phyloP scores from a whole-genome alignment of 1,140 invertebrate species.

The Drosophila guanche region DNA sequence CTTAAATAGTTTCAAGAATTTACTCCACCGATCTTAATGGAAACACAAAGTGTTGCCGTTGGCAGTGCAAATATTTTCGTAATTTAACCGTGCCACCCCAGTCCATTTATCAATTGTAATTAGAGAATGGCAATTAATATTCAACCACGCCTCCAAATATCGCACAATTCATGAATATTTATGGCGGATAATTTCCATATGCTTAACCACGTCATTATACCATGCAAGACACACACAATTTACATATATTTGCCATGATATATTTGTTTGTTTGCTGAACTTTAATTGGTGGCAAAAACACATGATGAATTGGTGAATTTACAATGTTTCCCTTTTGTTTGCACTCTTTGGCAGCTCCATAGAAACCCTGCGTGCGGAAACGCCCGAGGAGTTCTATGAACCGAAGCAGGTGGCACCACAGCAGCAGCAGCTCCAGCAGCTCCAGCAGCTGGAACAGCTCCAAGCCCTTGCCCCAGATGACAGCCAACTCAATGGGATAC shows the following conservation, averaged over 20 bases:
- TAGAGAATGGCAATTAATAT: too few relatives aligned
- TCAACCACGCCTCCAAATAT: neutral
- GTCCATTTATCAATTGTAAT: too few relatives aligned
- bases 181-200: neutral
- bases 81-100: too few relatives aligned
- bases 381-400: constrained; percentile 72
- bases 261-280: too few relatives aligned
- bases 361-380: constrained; percentile 75
- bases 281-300: too few relatives aligned
- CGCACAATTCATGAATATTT: constrained; percentile 24
- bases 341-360: constrained; percentile 67
- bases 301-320: neutral
- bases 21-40: too few relatives aligned
- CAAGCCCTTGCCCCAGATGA: constrained; percentile 38
- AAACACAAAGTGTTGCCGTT: too few relatives aligned
- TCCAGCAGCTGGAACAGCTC: neutral
- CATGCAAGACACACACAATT: too few relatives aligned
- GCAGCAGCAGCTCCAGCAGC: constrained; percentile 3
- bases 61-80: too few relatives aligned
- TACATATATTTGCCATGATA: too few relatives aligned
- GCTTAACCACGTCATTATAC: neutral
- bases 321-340: constrained; percentile 1
- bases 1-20: too few relatives aligned
- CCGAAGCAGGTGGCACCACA: constrained; percentile 35
- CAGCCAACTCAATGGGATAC: constrained; percentile 66